Percentiles rank a stretch among this genome's conserved stretches.
These are phyloP conservation scores for Luscinia luscinia DNA, from an alignment of 2,797 vertebrate species.

Conservation along the genomic window DNA sequence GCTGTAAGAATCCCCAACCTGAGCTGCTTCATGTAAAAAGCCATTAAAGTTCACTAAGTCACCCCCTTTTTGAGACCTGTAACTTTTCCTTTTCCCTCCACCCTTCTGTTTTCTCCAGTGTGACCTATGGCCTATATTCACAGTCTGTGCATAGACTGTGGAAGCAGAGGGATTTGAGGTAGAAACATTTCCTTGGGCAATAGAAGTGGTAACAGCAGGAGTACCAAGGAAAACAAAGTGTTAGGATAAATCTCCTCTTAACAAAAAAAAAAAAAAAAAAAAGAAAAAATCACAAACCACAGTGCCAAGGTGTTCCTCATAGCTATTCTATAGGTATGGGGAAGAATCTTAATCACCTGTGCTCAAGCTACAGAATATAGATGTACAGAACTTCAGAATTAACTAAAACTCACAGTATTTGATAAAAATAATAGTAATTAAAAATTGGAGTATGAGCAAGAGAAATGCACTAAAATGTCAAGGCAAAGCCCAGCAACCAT, in stretches of 20 bases:
- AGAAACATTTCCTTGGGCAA: slow-evolving; percentile 62
- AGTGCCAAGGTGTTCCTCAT: slow-evolving; percentile 1
- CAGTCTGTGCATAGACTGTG: neutral
- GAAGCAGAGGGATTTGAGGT: slow-evolving; percentile 38
- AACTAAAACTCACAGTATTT: neutral
- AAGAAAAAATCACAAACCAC: neutral
- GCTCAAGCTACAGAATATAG: neutral
- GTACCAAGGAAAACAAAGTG: slow-evolving; percentile 34
- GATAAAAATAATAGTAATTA: neutral
- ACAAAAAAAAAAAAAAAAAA: neutral
- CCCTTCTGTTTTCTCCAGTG: neutral
- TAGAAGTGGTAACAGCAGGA: slow-evolving; percentile 57
- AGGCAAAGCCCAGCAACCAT: neutral
- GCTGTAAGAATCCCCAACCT: neutral
- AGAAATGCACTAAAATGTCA: neutral
- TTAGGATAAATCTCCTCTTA: slow-evolving; percentile 29
- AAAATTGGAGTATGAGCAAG: neutral
- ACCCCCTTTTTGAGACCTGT: neutral
- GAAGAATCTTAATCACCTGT: slow-evolving; percentile 23
- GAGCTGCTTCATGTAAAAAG: neutral
- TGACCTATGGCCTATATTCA: slow-evolving; percentile 34
- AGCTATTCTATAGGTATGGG: neutral
- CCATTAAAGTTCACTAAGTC: neutral
- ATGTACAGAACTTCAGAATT: neutral
- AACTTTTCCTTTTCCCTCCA: slow-evolving; percentile 11